Evolutionary conservation across 1,140 invertebrate genomes (phyloP), one percentile per base, ranked within the genome.

Genomic region (Euwallacea similis): DNA sequence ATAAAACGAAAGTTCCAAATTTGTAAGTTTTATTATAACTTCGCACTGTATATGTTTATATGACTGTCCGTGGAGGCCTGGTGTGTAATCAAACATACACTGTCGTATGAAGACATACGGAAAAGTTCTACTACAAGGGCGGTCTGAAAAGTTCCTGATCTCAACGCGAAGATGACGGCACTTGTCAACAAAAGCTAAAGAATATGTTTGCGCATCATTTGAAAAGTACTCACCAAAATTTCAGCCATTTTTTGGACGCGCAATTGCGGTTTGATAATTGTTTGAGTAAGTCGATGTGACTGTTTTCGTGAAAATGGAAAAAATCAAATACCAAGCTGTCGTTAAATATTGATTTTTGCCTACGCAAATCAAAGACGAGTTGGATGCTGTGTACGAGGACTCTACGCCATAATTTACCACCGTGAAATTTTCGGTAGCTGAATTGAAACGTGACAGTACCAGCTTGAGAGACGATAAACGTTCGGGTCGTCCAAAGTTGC

Each of bases 361-460:
- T 69, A 63, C 56, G 53, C 50, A 77, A 76, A 71, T 74, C 42
- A 74, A 72, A 46, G 43, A n/a, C 15, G 60, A 73, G 75, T 47
- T 70, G 43, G 69, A 72, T 66, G 54, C 66, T 70, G 67, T 76
- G 70, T 81, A 79, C 64, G n/a, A 54, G 69, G 75, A 79, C 70
- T 78, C 76, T 77, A 55, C 76, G 66, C 71, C 77, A 65, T 76
- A 76, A 64, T 75, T 76, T 73, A 13, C 76, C 69, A 79, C 74
- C 4, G 76, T 81, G 70, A 73, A 71, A 75, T 62, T 64, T 56
- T 81, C 75, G 72, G 74, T 58, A 76, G 75, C 72, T 75, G 76
- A 80, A 58, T 79, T 82, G 77, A 74, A 79, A 77, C 74, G 73
- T 66, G 76, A 76, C 71, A 76, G 76, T 78, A 78, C 55, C 9